These are phyloP conservation scores for Orchestia grillus DNA, from an alignment of 1,140 invertebrate species.

Conservation along the genomic window DNA sequence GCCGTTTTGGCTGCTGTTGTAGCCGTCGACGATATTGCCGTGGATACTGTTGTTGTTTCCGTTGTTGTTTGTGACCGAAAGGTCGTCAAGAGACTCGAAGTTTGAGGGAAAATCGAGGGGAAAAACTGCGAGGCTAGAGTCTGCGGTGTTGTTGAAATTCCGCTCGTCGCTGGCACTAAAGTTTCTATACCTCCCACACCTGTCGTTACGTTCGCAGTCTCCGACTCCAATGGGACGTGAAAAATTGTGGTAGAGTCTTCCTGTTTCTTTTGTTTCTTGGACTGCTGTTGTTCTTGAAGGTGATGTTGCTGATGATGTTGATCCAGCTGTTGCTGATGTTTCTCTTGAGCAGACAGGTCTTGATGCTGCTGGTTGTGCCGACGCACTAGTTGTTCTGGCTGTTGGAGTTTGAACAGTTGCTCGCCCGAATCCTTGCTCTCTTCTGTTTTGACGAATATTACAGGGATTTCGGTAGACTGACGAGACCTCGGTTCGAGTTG, in stretches of 20 bases:
- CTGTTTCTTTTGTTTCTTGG: conserved; percentile 21
- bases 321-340: background rate
- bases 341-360: background rate
- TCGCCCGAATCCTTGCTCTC: background rate
- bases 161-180: conserved; percentile 22
- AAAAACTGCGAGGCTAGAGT: background rate
- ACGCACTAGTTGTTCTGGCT: background rate
- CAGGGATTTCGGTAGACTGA: conserved; percentile 49
- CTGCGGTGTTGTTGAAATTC: conserved; percentile 48
- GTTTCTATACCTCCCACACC: conserved; percentile 48
- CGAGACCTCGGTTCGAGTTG: background rate
- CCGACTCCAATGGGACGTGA: conserved; percentile 53
- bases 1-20: conserved; percentile 7
- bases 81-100: conserved; percentile 44
- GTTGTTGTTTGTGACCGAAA: conserved; percentile 42
- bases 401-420: background rate
- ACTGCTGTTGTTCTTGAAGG: background rate
- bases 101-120: conserved; percentile 42
- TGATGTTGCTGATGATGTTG: conserved; percentile 21
- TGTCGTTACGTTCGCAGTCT: conserved; percentile 19
- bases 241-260: background rate
- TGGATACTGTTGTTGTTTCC: background rate
- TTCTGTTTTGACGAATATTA: conserved; percentile 29
- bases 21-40: background rate
- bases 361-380: background rate